A percentile compares a stretch with the other conserved stretches of the same genome.
phyloP scores from a whole-genome alignment of 2,888 invertebrate species.

The Eurytoma californica region DNA sequence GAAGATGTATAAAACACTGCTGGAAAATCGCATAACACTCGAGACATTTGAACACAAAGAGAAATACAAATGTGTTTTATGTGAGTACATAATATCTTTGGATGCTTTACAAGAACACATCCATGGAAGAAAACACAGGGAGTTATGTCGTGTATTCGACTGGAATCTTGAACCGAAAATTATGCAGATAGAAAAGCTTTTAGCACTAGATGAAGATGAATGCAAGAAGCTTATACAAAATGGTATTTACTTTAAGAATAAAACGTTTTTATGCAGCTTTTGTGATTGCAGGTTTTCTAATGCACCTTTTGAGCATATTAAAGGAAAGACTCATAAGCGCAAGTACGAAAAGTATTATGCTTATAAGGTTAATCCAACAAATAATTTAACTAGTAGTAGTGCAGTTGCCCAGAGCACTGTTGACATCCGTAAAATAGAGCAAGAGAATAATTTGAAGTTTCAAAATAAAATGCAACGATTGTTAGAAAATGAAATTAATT shows the following conservation, averaged over 20 bases:
- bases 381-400: not conserved
- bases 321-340: not conserved
- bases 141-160: not conserved
- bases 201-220: not conserved
- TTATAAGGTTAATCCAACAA: not conserved
- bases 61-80: not conserved
- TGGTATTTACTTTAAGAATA: slow-evolving; percentile 5
- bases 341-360: not conserved
- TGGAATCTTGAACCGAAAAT: not conserved
- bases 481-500: not conserved
- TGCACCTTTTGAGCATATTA: not conserved
- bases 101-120: slow-evolving; percentile 1
- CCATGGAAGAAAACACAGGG: not conserved
- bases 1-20: not conserved
- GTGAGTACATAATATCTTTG: not conserved
- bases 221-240: slow-evolving; percentile 10
- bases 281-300: not conserved
- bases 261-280: not conserved
- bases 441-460: not conserved
- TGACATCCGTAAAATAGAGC: too few species aligned
- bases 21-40: not conserved
- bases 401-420: too few species aligned
- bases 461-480: not conserved
- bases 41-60: too few species aligned
- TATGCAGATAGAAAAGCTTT: not conserved